Evolutionary conservation across 30 jellyfish, hydroid and myxozoan genomes (phyloP).

Genomic region (Hydra vulgaris): DNA sequence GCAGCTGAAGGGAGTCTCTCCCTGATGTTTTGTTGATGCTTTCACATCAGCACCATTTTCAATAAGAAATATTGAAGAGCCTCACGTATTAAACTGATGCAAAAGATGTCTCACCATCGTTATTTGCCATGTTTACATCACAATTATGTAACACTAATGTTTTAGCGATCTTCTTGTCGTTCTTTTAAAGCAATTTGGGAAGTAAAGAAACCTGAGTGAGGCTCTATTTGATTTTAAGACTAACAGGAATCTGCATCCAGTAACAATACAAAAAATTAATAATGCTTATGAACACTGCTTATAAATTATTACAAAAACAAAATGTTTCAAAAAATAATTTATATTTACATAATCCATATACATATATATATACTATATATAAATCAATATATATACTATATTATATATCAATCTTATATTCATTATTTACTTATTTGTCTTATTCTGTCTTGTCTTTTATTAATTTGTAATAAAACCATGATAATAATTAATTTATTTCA

Average conservation of each 20-base stretch:
- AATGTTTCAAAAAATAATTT: too few relatives aligned
- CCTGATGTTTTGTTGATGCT: slow-evolving; percentile 38
- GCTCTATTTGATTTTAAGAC: slow-evolving; percentile 57
- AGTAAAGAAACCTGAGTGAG: slow-evolving; percentile 46
- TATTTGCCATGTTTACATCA: slow-evolving; percentile 54
- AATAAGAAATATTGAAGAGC: slow-evolving; percentile 70
- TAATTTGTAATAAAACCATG: too few relatives aligned
- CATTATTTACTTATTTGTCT: too few relatives aligned
- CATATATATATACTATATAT: too few relatives aligned
- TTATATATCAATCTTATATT: too few relatives aligned
- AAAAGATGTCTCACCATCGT: slow-evolving; percentile 63
- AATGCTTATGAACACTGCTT: too few relatives aligned
- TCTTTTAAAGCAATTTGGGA: slow-evolving; percentile 67
- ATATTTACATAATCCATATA: too few relatives aligned
- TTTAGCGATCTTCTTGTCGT: slow-evolving; percentile 73
- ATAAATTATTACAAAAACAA: too few relatives aligned
- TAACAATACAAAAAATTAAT: background rate
- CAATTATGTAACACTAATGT: slow-evolving; percentile 81
- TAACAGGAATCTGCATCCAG: slow-evolving; percentile 57
- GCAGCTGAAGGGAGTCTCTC: slow-evolving; percentile 71
- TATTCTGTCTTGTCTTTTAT: too few relatives aligned
- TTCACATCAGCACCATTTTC: slow-evolving; percentile 77
- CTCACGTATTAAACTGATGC: slow-evolving; percentile 41
- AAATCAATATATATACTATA: too few relatives aligned
- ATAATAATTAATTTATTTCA: too few relatives aligned